Evolutionary conservation across 1,140 invertebrate species (phyloP), one percentile per base, ranked within the genome.

Genomic region (Trachelipus rathkii): DNA sequence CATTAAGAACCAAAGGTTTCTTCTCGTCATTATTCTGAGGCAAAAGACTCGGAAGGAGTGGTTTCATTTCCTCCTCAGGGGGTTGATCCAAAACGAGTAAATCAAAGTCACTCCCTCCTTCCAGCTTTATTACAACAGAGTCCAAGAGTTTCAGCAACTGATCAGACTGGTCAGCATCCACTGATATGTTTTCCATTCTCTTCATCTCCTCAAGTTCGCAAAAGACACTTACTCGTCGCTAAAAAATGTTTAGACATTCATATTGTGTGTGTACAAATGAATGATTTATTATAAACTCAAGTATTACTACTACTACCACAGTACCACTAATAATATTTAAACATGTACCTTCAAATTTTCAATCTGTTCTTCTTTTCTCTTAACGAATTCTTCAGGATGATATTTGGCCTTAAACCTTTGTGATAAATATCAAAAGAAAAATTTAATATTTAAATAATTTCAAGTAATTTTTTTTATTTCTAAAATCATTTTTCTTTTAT

Each of bases 371-470:
- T 95, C 92, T 86, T 94, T 95, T 60, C 93, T 87, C 85, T 94
- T 96, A 9, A 93, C 88, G 72, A 92, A 95, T 83, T 98, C 96
- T 86, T 98, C 96, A 6, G 97, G 97, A 87, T 99, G 96, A 85
- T 99, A 99, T 87, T 99, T 99, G 79, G 94, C 91, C 86, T 97
- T 96, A 88, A 99, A 99, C 97, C 97, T 99, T 23, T 50, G 33
- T 6, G 6, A 33, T 33, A 33, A 33, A 33, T 33, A 6, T 33
- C 33, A 33, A 33, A 33, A 33, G 33, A 33, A 6, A 6, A 33
- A 33, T 33, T 33, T 33, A 33, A 33, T 33, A 33, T 33, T 33
- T 33, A 6, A 33, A 33, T 66, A 66, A 66, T 23, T 66, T n/a
- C 15, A 23, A 7, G 1, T 66, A 66, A 3, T 2, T 66, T 66